phyloP scores from a whole-genome alignment of 2,888 invertebrate genomes.

The Stramonita haemastoma region DNA sequence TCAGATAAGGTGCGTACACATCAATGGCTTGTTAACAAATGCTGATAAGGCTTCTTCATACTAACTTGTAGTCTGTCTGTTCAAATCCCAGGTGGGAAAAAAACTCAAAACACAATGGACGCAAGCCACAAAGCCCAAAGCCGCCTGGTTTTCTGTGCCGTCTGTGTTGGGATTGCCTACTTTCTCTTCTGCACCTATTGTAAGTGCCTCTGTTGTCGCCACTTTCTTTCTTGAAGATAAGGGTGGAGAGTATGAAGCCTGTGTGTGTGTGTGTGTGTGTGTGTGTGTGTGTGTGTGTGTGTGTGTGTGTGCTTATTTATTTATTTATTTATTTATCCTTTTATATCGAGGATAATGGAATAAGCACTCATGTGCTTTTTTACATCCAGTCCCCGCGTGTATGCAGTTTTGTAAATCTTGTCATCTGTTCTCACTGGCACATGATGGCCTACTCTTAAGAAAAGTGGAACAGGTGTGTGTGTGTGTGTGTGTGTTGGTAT shows the following conservation, averaged over 20 bases:
- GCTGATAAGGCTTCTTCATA: too few species aligned
- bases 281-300: background rate
- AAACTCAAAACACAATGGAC: background rate
- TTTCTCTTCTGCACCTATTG: constrained; percentile 48
- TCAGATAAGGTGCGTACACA: too few species aligned
- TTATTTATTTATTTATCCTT: background rate
- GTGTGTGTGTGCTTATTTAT: background rate
- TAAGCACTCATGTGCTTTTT: too few species aligned
- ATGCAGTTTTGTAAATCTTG: too few species aligned
- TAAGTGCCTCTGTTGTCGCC: constrained; percentile 34
- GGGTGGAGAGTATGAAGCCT: background rate
- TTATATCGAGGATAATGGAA: too few species aligned
- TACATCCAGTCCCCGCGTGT: too few species aligned
- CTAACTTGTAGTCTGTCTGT: too few species aligned
- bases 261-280: background rate
- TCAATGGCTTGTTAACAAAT: too few species aligned
- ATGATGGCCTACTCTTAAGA: too few species aligned
- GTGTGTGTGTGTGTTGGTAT: background rate
- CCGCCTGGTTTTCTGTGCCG: constrained; percentile 39
- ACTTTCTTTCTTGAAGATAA: background rate
- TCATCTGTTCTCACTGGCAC: too few species aligned
- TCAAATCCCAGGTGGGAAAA: background rate
- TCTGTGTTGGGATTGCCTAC: constrained; percentile 43
- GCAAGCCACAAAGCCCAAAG: constrained; percentile 37
- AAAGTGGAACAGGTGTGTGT: too few species aligned